phyloP scores from a whole-genome alignment of 2,888 invertebrate species.

The Leucozona laternaria region DNA sequence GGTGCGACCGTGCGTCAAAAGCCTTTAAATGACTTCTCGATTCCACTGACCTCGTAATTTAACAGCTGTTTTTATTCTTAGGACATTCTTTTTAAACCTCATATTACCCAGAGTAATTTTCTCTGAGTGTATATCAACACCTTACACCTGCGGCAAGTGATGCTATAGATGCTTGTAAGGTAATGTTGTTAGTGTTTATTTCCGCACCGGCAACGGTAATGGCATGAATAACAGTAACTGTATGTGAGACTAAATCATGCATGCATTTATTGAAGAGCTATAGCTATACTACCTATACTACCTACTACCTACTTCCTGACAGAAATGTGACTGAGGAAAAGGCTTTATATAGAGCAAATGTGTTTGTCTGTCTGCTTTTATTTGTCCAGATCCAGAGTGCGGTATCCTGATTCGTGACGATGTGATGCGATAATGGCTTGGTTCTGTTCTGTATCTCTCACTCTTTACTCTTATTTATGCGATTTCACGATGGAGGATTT shows the following conservation, averaged over 20 bases:
- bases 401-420: background rate
- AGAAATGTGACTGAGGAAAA: slow-evolving; percentile 22
- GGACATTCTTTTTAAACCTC: too few relatives aligned
- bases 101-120: background rate
- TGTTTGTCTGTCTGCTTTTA: slow-evolving; percentile 13
- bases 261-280: slow-evolving; percentile 49
- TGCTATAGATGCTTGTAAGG: background rate
- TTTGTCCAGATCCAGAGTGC: background rate
- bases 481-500: slow-evolving; percentile 27
- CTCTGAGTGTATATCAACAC: background rate
- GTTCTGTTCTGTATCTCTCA: background rate
- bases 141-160: slow-evolving; percentile 16
- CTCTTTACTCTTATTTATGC: slow-evolving; percentile 24
- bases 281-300: too few relatives aligned
- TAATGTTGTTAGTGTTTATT: slow-evolving; percentile 20
- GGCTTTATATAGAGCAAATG: slow-evolving; percentile 21
- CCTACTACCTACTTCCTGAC: too few relatives aligned
- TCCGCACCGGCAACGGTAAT: slow-evolving; percentile 8
- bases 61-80: too few relatives aligned
- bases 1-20: too few relatives aligned
- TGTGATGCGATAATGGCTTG: background rate
- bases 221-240: slow-evolving; percentile 12
- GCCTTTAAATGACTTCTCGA: too few relatives aligned
- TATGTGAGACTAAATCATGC: slow-evolving; percentile 49
- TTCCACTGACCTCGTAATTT: too few relatives aligned